phyloP scores from a whole-genome alignment of 2,797 vertebrate species.

The Poeciliopsis presidionis region DNA sequence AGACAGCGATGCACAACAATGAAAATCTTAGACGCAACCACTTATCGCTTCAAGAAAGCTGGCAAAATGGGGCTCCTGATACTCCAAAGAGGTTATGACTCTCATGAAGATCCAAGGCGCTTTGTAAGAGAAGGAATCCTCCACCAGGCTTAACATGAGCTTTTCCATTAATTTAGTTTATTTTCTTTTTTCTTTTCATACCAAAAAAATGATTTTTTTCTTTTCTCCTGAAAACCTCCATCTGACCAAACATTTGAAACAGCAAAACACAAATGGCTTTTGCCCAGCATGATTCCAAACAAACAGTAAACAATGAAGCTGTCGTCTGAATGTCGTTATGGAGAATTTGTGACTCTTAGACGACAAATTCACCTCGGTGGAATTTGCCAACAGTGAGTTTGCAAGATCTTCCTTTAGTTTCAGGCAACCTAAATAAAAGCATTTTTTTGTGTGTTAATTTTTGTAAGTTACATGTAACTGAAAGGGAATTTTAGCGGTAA shows the following conservation, averaged over 20 bases:
- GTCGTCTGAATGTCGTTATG: neutral
- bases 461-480: neutral
- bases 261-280: neutral
- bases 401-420: neutral
- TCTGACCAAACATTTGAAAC: neutral
- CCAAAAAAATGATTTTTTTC: neutral
- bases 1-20: slow-evolving; percentile 60
- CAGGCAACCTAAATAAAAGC: neutral
- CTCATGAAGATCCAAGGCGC: neutral
- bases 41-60: slow-evolving; percentile 30
- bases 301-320: neutral
- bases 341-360: neutral
- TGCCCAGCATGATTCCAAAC: neutral
- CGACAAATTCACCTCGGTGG: neutral
- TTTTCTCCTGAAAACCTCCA: neutral
- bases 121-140: neutral
- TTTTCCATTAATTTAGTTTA: neutral
- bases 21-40: slow-evolving; percentile 63
- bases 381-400: neutral
- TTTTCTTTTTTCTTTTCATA: neutral
- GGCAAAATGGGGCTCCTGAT: slow-evolving; percentile 25
- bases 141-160: neutral
- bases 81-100: neutral
- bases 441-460: no score
- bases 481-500: neutral